A percentile compares a stretch with the other conserved stretches of the same genome.
Conservation (phyloP, 2,888 invertebrate genomes). For the Myopa testacea region DNA sequence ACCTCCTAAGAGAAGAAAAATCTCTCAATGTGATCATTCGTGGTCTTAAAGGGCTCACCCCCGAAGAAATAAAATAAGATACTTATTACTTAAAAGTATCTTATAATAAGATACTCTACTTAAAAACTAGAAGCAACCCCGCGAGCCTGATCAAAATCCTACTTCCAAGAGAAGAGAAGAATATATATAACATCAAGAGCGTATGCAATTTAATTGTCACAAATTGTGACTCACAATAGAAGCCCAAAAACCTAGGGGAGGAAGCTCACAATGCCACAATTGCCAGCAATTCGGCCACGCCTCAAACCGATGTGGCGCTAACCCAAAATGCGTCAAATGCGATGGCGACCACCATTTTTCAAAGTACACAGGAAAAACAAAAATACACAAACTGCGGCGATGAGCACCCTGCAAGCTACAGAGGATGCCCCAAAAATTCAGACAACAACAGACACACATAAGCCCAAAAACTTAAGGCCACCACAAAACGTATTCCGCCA, state of each 20-base stretch:
- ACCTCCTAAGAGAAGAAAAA: background rate
- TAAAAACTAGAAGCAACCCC: background rate
- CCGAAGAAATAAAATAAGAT: background rate
- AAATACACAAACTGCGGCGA: background rate
- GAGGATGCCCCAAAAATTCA: background rate
- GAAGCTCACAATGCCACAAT: background rate
- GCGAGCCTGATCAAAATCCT: background rate
- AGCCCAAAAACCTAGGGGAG: background rate
- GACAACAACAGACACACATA: background rate
- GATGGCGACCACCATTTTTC: background rate
- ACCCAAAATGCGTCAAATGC: background rate
- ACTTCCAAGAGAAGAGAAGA: background rate
- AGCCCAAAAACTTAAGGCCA: background rate
- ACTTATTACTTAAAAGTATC: too few relatives aligned
- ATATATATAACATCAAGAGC: background rate
- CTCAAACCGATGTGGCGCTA: background rate
- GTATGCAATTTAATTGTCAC: background rate
- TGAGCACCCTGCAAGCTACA: conserved; percentile 1
- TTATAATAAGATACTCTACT: too few relatives aligned
- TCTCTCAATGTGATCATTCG: background rate
- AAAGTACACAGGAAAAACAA: background rate
- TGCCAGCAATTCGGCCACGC: conserved; percentile 13
- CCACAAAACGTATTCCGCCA: background rate
- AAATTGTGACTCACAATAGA: too few relatives aligned
- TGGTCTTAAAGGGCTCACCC: background rate